Evolutionary conservation across 2,113 vertebrate species (phyloP), one percentile per base, ranked within the genome.

Genomic region (Laterallus jamaicensis): DNA sequence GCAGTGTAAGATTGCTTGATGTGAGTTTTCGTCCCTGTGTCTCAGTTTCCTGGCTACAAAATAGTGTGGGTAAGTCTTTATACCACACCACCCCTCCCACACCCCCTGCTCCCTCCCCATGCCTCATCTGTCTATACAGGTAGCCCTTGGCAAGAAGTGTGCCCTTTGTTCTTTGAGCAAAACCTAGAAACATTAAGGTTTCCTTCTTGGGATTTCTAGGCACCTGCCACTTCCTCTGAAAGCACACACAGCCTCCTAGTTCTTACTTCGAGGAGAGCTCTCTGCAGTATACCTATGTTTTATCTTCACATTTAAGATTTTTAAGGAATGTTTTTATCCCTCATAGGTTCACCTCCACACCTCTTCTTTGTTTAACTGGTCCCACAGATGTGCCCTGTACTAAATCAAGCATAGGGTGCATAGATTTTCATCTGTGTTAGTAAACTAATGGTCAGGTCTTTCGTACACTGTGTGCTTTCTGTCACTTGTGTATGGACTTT

Each of bases 111-210:
- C 9, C 8, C 2, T 18, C 15, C 29, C 40, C 40, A 18, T 81
- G 42, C 59, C 17, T 78, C 55, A 25, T 92, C 73, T 92, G 70
- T 70, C 59, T 86, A 6, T 67, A 74, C n/a, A 73, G 37, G 50
- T 79, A 76, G 58, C 59, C 89, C 47, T 82, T 79, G 81, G 74
- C 58, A 82, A 67, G 68, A 80, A 50, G 63, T 40, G 6, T 79
- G 95, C 40, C 25, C 69, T 84, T 91, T 82, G n/a, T 95, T 93
- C 59, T 86, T 63, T 82, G 44, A 77, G 60, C 47, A 78, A 93
- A 88, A 44, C 12, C 29, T 73, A 16, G 59, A 42, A 82, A 79
- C 7, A 28, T 28, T 47, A 44, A 8, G 5, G 15, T 71, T 84
- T 77, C 26, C 90, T 91, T 29, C 55, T 75, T 75, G 68, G 63